A percentile compares a stretch with the other conserved stretches of the same genome.
Conservation (phyloP, 2,888 invertebrate genomes). For the Apodemia mormo region DNA sequence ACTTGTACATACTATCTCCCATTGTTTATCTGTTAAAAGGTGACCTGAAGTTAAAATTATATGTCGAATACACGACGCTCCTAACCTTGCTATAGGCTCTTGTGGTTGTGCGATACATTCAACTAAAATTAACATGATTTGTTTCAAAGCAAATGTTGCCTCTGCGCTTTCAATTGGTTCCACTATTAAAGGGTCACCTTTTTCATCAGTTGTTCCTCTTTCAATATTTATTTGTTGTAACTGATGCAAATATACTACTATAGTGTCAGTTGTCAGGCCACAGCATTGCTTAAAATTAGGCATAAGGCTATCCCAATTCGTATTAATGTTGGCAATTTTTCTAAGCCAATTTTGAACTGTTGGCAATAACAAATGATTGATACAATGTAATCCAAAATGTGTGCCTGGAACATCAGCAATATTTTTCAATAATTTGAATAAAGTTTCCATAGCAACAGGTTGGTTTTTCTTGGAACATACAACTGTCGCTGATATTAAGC, state of each 20-base stretch:
- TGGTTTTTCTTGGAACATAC: conserved; percentile 94
- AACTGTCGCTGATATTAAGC: conserved; percentile 89
- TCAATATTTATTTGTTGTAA: conserved; percentile 84
- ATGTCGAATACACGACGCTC: conserved; percentile 95
- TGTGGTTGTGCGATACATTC: conserved; percentile 95
- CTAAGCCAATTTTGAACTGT: conserved; percentile 97
- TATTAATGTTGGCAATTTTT: conserved; percentile 85
- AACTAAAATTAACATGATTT: conserved; percentile 91
- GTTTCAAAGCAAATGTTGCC: conserved; percentile 90
- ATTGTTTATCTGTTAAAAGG: conserved; percentile 90
- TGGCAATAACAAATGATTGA: conserved; percentile 94
- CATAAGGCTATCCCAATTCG: conserved; percentile 88
- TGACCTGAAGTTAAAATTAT: conserved; percentile 92
- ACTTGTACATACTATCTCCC: conserved; percentile 92
- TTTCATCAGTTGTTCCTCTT: conserved; percentile 61
- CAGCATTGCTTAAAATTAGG: conserved; percentile 97
- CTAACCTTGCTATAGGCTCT: conserved; percentile 94
- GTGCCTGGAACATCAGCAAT: conserved; percentile 91
- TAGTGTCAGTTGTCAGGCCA: conserved; percentile 94
- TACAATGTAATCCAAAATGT: conserved; percentile 94
- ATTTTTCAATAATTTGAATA: conserved; percentile 91
- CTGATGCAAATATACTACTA: conserved; percentile 91
- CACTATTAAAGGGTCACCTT: conserved; percentile 57
- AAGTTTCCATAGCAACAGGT: conserved; percentile 91
- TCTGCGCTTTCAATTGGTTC: conserved; percentile 82